Evolutionary conservation across 53 echinoderm and acorn worm genomes (phyloP), one percentile per base, ranked within the genome.

Genomic region (Patiria pectinifera): DNA sequence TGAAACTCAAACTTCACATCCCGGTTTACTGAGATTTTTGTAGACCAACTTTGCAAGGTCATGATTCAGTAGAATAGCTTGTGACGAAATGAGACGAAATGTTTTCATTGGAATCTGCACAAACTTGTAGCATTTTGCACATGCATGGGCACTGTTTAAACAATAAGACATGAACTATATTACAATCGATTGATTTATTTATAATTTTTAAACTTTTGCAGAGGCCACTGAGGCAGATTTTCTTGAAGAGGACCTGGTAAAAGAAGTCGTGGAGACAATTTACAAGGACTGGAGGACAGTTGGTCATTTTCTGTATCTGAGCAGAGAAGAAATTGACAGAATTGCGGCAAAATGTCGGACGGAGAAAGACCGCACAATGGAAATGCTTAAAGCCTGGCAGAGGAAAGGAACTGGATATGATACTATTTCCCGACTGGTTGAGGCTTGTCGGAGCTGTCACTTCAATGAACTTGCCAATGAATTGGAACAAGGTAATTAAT

Each of bases 401-500:
- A 82, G 72, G 78, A 83, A 48, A 62, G 62, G 43, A 83, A 58
- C 60, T 19, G 88, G 92, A 8, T 92, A 48, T 83, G 92, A 93
- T 81, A 96, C 95, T 83, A 78, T 96, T 6, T 79, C 92, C 15
- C 76, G 80, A 8, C 92, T 96, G 3, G 83, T 94, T 14, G 22
- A 70, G 22, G 95, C 96, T 14, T 96, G 96, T 76, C 89, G 91
- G 45, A 75, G 71, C 18, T 82, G 61, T 46, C 76, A 81, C 11
- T 12, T 87, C 3, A 0, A 86, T 26, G 35, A 58, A 13, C 78
- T 96, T 25, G 96, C 96, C 12, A 86, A 92, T 82, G 94, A 95
- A 49, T 45, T 96, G 19, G 96, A 96, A 71, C 96, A 96, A 94
- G 96, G 96, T 96, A 72, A 59, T 89, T 7, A 3, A 11, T 83